phyloP scores from a whole-genome alignment of 2,113 vertebrate genomes.

The Panthera tigris region DNA sequence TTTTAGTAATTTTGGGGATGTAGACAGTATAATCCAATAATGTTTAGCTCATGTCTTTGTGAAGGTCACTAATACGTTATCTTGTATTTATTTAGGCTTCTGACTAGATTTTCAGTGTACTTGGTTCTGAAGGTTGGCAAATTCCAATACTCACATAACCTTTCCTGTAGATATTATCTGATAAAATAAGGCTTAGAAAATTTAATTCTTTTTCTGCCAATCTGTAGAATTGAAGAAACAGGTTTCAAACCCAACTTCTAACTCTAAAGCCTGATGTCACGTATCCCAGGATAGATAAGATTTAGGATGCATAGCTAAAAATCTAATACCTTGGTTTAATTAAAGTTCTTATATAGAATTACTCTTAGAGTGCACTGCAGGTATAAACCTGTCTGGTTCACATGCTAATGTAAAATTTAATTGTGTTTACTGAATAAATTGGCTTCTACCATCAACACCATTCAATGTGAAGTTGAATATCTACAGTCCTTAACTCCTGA shows the following conservation, averaged over 20 bases:
- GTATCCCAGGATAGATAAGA: neutral
- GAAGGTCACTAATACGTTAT: slow-evolving; percentile 49
- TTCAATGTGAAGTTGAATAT: neutral
- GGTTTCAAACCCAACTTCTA: neutral
- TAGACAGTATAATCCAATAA: neutral
- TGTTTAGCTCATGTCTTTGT: neutral
- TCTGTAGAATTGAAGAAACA: slow-evolving; percentile 8
- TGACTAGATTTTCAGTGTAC: neutral
- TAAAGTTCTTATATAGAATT: neutral
- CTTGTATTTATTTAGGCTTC: slow-evolving; percentile 54
- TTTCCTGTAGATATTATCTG: slow-evolving; percentile 34
- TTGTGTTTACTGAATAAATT: neutral
- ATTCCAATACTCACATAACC: slow-evolving; percentile 44
- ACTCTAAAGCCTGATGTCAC: neutral
- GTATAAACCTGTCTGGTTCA: neutral
- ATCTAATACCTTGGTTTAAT: neutral
- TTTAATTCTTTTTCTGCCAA: slow-evolving; percentile 40
- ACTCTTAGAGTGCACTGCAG: neutral
- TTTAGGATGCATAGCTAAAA: neutral
- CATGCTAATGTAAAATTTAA: neutral
- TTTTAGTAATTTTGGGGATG: neutral
- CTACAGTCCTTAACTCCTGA: neutral
- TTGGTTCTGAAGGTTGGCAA: slow-evolving; percentile 14
- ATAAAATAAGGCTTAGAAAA: slow-evolving; percentile 53
- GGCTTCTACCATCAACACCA: neutral